These are phyloP conservation scores for Dioctria linearis DNA, from an alignment of 2,888 invertebrate species.

Conservation along the genomic window DNA sequence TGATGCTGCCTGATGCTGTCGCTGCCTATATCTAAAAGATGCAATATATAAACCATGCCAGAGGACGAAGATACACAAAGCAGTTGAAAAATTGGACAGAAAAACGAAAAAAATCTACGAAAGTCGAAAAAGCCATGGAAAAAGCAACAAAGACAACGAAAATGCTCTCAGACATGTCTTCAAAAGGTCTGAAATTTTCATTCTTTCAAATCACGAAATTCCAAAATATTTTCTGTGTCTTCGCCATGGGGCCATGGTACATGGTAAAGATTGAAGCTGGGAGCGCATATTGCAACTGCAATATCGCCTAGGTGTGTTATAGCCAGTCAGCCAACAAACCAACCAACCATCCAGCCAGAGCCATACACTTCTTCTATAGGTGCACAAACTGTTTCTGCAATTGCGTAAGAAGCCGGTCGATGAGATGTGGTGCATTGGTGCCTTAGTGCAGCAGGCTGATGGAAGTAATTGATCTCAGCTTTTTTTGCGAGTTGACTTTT, in stretches of 20 bases:
- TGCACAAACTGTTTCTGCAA: conserved; percentile 42
- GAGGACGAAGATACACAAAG: conserved; percentile 33
- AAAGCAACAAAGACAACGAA: conserved; percentile 26
- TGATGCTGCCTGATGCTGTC: conserved; percentile 6
- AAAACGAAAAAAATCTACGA: conserved; percentile 7
- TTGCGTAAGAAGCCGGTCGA: conserved; percentile 44
- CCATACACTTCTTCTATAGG: conserved; percentile 8
- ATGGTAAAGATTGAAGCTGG: not conserved
- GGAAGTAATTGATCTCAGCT: conserved; percentile 51
- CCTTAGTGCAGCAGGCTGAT: conserved; percentile 42
- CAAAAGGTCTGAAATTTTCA: conserved; percentile 59
- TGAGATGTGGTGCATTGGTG: not conserved
- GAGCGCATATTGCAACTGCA: conserved; percentile 12
- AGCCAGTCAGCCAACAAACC: not conserved
- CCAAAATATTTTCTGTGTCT: conserved; percentile 53
- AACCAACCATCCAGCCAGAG: not conserved
- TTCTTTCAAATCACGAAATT: conserved; percentile 59
- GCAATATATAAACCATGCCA: not conserved
- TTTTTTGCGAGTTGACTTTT: conserved; percentile 34
- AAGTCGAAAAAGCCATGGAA: conserved; percentile 23
- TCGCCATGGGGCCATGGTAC: not conserved
- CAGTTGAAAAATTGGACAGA: conserved; percentile 45
- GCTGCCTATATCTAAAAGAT: not conserved
- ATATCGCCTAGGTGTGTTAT: conserved; percentile 36
- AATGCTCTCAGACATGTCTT: conserved; percentile 57